A percentile compares a stretch with the other conserved stretches of the same genome.
phyloP scores from a whole-genome alignment of 2,888 invertebrate genomes.

The Heteromurus nitidus region DNA sequence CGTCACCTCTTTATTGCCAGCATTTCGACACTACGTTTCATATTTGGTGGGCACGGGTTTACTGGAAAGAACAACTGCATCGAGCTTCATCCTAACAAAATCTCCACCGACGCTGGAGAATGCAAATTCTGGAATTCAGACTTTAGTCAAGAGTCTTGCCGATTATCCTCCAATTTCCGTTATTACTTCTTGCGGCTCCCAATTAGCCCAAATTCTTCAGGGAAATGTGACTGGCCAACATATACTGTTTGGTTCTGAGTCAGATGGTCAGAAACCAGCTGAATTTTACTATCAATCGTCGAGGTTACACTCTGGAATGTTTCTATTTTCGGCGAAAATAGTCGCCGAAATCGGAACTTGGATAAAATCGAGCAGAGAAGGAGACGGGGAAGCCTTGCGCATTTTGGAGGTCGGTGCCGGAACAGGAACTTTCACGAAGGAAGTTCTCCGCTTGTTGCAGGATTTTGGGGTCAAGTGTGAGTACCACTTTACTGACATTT shows the following conservation, averaged over 20 bases:
- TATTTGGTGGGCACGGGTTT: background rate
- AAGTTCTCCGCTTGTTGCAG: background rate
- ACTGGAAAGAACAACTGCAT: background rate
- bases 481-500: constrained; percentile 51
- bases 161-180: background rate
- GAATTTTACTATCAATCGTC: constrained; percentile 11
- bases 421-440: constrained; percentile 29
- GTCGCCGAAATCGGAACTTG: background rate
- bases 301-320: constrained; percentile 9
- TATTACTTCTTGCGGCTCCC: constrained; percentile 9
- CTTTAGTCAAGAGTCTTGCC: background rate
- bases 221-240: background rate
- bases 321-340: background rate
- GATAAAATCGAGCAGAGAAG: background rate
- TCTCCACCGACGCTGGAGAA: background rate
- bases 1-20: background rate
- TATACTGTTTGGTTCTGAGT: constrained; percentile 22
- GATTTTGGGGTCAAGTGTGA: constrained; percentile 13
- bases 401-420: constrained; percentile 48
- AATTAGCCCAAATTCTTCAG: constrained; percentile 2
- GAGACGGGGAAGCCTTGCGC: background rate
- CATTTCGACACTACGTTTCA: background rate
- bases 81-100: background rate
- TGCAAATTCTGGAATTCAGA: background rate
- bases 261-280: background rate